Conservation (phyloP, 2,888 invertebrate genomes). For the Geophilus truncorum region DNA sequence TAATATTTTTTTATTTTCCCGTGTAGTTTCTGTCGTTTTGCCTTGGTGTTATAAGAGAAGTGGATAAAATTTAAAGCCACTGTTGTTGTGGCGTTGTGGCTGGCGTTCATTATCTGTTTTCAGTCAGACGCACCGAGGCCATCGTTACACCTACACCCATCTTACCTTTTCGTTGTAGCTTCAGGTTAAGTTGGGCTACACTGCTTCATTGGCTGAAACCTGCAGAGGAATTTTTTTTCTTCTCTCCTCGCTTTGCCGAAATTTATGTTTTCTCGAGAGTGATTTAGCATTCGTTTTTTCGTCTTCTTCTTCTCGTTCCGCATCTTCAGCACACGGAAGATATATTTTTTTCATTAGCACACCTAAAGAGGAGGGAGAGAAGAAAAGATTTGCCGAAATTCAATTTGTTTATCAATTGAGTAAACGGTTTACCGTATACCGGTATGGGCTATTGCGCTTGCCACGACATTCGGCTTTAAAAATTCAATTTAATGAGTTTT, state of each 20-base stretch:
- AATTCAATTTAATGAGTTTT: background rate
- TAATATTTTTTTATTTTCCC: background rate
- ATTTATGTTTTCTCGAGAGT: constrained; percentile 20
- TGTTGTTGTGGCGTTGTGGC: background rate
- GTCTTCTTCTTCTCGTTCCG: background rate
- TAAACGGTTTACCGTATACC: too few relatives aligned
- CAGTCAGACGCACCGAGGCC: background rate
- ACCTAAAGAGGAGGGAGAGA: background rate
- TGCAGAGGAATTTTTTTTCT: background rate
- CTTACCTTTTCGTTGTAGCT: background rate
- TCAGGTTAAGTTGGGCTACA: background rate
- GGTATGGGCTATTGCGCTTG: too few relatives aligned
- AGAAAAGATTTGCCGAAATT: background rate
- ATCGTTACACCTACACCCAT: too few relatives aligned
- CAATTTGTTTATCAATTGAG: too few relatives aligned
- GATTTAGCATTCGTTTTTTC: background rate
- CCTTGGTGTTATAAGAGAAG: background rate
- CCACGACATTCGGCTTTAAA: background rate
- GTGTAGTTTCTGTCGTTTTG: background rate
- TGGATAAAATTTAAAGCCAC: constrained; percentile 8
- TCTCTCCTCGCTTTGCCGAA: too few relatives aligned
- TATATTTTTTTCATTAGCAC: background rate
- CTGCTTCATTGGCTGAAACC: background rate
- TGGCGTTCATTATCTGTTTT: constrained; percentile 14
- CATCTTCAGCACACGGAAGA: background rate